phyloP scores from a whole-genome alignment of 1,140 invertebrate genomes.

The Delia radicum region DNA sequence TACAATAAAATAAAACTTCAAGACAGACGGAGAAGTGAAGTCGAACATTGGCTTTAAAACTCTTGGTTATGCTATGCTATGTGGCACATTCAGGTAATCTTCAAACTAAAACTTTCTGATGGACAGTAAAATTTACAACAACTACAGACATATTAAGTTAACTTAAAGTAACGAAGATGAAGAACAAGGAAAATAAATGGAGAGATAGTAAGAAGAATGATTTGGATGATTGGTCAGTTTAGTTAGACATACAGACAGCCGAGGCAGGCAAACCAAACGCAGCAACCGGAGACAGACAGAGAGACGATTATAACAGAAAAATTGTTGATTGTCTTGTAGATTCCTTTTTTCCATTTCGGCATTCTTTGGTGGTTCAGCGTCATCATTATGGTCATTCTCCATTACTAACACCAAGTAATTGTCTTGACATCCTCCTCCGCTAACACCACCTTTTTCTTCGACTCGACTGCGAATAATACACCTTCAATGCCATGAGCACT shows the following conservation, averaged over 20 bases:
- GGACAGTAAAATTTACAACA: background rate
- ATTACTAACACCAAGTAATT: background rate
- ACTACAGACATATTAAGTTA: too few species aligned
- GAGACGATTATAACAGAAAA: background rate
- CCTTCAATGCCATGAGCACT: background rate
- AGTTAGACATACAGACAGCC: background rate
- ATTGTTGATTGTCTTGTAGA: background rate
- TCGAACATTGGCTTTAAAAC: background rate
- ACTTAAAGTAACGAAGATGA: background rate
- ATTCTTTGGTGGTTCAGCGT: background rate
- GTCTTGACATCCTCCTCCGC: background rate
- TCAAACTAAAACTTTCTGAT: background rate
- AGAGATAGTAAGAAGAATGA: background rate
- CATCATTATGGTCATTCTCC: background rate
- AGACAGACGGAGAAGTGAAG: background rate
- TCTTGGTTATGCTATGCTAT: background rate
- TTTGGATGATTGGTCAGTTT: background rate
- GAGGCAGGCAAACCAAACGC: background rate
- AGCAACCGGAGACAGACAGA: too few species aligned
- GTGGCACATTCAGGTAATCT: background rate
- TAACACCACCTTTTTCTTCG: background rate
- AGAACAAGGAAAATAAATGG: background rate
- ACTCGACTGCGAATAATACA: background rate
- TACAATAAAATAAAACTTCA: background rate
- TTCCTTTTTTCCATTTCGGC: background rate